These are phyloP conservation scores for Epinephelus awoara DNA, from an alignment of 2,797 vertebrate genomes.

Conservation along the genomic window DNA sequence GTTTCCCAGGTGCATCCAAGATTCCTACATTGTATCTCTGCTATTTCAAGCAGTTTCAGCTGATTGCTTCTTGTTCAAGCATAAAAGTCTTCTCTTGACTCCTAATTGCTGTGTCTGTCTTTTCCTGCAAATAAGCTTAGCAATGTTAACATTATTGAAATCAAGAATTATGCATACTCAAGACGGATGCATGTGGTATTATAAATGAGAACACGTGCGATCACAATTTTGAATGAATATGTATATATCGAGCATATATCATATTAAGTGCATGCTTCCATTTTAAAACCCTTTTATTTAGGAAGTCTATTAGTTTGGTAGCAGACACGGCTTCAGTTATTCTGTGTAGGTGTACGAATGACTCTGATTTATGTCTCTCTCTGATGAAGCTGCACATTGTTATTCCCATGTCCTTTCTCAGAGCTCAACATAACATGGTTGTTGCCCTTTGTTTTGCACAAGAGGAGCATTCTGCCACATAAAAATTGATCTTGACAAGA, in stretches of 20 bases:
- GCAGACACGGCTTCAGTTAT: constrained; percentile 25
- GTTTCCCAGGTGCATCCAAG: constrained; percentile 79
- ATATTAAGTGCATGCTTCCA: constrained; percentile 10
- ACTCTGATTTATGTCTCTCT: constrained; percentile 44
- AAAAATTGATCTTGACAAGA: constrained; percentile 69
- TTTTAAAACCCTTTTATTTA: background rate
- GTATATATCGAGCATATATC: background rate
- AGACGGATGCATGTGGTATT: constrained; percentile 13
- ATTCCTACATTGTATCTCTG: constrained; percentile 70
- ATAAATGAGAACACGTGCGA: constrained; percentile 17
- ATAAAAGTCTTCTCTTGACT: constrained; percentile 73
- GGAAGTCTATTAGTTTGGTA: background rate
- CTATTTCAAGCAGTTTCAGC: constrained; percentile 72
- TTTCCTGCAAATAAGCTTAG: constrained; percentile 43
- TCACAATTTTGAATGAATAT: constrained; percentile 19
- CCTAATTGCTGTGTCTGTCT: constrained; percentile 64
- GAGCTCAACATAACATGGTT: constrained; percentile 40
- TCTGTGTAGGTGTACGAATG: constrained; percentile 21
- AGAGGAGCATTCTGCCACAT: constrained; percentile 52
- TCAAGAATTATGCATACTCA: constrained; percentile 41
- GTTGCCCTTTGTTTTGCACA: constrained; percentile 56
- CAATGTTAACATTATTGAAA: constrained; percentile 54
- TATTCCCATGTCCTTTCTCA: constrained; percentile 27
- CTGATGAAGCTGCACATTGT: constrained; percentile 23
- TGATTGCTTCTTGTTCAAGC: constrained; percentile 78